Conservation (phyloP, 2,888 invertebrate genomes). For the Lithophane socia region DNA sequence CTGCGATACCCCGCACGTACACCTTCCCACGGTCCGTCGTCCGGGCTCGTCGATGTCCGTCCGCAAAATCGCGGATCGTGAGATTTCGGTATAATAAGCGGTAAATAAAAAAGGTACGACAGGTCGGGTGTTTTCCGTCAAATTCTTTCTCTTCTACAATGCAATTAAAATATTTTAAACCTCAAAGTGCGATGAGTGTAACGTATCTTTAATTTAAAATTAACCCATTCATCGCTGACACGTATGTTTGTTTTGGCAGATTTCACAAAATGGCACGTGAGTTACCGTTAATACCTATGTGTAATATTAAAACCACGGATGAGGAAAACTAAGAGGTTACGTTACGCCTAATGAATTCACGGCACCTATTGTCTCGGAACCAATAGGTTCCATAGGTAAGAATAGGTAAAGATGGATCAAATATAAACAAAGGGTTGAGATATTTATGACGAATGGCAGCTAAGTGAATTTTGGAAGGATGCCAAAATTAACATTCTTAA, state of each 20-base stretch:
- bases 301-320: slow-evolving; percentile 6
- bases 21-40: too few relatives aligned
- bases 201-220: slow-evolving; percentile 18
- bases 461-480: slow-evolving; percentile 6
- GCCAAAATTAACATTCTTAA: slow-evolving; percentile 40
- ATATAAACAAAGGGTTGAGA: neutral
- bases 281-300: neutral
- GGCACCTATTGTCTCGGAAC: neutral
- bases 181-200: neutral
- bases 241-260: slow-evolving; percentile 48
- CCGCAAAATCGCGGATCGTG: too few relatives aligned
- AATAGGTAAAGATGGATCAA: neutral
- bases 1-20: too few relatives aligned
- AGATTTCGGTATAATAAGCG: too few relatives aligned
- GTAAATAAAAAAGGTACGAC: too few relatives aligned
- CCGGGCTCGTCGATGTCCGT: too few relatives aligned
- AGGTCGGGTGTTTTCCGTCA: neutral
- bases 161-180: slow-evolving; percentile 26
- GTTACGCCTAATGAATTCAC: neutral
- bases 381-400: neutral
- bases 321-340: slow-evolving; percentile 24
- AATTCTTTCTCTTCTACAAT: neutral
- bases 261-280: slow-evolving; percentile 47
- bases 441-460: slow-evolving; percentile 8
- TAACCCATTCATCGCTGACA: slow-evolving; percentile 37